phyloP scores from a whole-genome alignment of 2,797 vertebrate species.

The Falco cherrug region DNA sequence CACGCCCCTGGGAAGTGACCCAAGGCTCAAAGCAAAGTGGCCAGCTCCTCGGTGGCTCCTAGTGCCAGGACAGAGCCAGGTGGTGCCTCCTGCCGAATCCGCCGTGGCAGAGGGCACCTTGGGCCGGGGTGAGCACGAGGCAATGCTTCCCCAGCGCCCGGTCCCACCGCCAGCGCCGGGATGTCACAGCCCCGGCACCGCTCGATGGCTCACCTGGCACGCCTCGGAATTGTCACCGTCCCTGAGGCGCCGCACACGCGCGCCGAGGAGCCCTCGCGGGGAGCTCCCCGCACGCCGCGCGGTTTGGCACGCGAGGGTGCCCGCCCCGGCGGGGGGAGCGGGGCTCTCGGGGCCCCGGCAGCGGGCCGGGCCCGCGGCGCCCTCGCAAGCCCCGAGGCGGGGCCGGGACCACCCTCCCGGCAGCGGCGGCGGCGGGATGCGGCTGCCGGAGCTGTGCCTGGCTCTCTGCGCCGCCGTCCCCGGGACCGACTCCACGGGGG shows the following conservation, averaged over 20 bases:
- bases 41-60: accelerated
- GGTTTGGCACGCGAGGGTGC: not conserved
- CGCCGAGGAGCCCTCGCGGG: not conserved
- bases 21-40: accelerated
- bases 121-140: accelerated
- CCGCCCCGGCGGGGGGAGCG: no score
- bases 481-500: not conserved
- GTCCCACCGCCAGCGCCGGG: not conserved
- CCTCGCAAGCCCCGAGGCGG: not conserved
- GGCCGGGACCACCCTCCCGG: not conserved
- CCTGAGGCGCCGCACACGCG: accelerated
- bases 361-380: not conserved
- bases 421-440: not conserved
- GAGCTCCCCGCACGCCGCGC: not conserved
- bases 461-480: not conserved
- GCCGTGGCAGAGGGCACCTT: accelerated
- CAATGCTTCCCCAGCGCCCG: accelerated
- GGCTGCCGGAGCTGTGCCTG: not conserved
- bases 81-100: not conserved
- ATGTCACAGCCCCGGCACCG: accelerated
- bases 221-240: accelerated
- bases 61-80: not conserved
- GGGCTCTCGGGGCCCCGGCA: not conserved
- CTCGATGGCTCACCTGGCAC: not conserved
- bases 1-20: accelerated